Conservation (phyloP, 2,113 vertebrate genomes). For the Willisornis vidua region DNA sequence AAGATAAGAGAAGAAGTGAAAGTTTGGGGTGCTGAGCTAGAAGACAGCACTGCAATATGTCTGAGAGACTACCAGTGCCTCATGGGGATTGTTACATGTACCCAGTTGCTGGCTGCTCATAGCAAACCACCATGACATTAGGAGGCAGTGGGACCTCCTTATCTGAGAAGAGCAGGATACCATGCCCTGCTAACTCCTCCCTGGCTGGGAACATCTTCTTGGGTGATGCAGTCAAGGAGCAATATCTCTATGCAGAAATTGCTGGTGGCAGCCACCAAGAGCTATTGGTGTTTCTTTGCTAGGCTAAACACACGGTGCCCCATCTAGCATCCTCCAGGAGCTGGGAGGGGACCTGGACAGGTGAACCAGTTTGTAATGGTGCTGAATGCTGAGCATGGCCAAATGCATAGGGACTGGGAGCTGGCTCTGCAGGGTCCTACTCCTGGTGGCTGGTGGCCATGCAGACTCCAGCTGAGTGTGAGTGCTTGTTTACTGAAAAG, state of each 20-base stretch:
- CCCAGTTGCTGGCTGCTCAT: neutral
- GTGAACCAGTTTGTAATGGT: neutral
- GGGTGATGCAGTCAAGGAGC: neutral
- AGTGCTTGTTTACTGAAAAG: neutral
- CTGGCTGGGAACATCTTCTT: neutral
- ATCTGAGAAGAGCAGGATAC: neutral
- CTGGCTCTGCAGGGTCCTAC: neutral
- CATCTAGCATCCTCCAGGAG: neutral
- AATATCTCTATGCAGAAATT: neutral
- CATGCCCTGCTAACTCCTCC: neutral
- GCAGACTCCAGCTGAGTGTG: accelerated
- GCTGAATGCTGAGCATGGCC: neutral
- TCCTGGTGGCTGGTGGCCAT: neutral
- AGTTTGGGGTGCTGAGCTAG: neutral
- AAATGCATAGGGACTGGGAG: neutral
- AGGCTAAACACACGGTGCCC: accelerated
- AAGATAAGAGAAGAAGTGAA: neutral
- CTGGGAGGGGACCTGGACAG: neutral
- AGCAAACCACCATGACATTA: neutral
- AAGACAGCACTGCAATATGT: neutral
- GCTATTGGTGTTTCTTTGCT: neutral
- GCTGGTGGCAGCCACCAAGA: neutral
- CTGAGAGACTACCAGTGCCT: neutral
- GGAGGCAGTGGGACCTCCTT: neutral
- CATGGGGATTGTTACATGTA: accelerated